These are phyloP conservation scores for Momotus momota DNA, from an alignment of 2,797 vertebrate species.

Conservation along the genomic window DNA sequence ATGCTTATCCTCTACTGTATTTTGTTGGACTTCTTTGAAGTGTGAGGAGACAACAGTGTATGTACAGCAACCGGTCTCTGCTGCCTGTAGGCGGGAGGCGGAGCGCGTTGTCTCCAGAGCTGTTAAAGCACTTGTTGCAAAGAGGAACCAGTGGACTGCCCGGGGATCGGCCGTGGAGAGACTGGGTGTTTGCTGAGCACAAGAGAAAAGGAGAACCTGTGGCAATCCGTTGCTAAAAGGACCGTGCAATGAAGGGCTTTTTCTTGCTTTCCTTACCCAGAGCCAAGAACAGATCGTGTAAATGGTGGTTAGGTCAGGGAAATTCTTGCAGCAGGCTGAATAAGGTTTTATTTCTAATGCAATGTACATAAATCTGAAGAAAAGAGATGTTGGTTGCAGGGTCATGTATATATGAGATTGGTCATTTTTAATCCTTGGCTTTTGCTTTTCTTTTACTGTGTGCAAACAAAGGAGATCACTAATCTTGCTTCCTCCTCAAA, in stretches of 20 bases:
- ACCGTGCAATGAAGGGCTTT: neutral
- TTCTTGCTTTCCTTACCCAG: neutral
- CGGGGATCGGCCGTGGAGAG: neutral
- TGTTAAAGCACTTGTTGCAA: neutral
- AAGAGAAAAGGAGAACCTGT: neutral
- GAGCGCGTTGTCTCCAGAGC: neutral
- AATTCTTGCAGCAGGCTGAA: neutral
- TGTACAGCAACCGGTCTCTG: neutral
- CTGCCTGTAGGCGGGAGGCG: neutral
- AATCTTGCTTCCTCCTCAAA: neutral
- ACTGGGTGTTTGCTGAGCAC: neutral
- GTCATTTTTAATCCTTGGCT: neutral
- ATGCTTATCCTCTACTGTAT: neutral
- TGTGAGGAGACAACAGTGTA: neutral
- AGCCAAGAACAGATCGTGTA: neutral
- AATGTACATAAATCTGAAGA: neutral
- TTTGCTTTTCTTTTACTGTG: neutral
- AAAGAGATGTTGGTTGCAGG: neutral
- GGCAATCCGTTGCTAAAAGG: neutral
- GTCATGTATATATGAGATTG: neutral
- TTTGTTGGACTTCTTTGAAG: neutral
- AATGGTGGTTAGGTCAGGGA: neutral
- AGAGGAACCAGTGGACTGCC: neutral
- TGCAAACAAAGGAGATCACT: neutral
- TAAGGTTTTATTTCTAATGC: neutral